Evolutionary conservation across 2,888 invertebrate species (phyloP).

Genomic region (Ommatoiulus sabulosus): DNA sequence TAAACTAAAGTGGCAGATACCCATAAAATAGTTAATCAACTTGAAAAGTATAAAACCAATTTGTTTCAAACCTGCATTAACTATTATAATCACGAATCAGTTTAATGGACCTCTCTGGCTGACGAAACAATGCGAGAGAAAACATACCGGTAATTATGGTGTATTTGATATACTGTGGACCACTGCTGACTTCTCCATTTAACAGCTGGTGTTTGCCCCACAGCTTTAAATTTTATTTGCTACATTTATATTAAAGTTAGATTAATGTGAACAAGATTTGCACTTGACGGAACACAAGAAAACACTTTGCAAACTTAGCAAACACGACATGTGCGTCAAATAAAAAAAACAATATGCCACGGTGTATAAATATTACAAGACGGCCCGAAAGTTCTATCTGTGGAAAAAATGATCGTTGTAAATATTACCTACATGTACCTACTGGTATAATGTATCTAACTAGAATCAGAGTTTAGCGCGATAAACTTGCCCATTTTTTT

Average conservation of each 20-base stretch:
- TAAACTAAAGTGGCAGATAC: no score
- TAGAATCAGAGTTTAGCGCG: background rate
- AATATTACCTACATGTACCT: background rate
- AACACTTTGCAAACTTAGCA: slow-evolving; percentile 43
- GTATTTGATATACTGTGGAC: no score
- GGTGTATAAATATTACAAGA: background rate
- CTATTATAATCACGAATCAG: no score
- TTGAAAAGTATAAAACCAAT: no score
- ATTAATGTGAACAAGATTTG: background rate
- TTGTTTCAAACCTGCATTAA: no score
- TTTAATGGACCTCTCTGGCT: no score
- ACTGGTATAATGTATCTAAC: background rate
- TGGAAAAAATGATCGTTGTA: background rate
- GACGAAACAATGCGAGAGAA: no score
- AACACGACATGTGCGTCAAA: background rate
- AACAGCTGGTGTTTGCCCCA: background rate
- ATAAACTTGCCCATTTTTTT: background rate
- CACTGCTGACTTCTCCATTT: background rate
- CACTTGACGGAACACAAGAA: slow-evolving; percentile 14
- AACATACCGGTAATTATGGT: no score
- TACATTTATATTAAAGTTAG: background rate
- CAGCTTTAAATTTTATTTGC: background rate
- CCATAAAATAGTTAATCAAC: no score
- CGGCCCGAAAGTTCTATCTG: background rate
- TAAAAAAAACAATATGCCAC: background rate